Conservation (phyloP, 1,140 invertebrate genomes). For the Penaeus japonicus region DNA sequence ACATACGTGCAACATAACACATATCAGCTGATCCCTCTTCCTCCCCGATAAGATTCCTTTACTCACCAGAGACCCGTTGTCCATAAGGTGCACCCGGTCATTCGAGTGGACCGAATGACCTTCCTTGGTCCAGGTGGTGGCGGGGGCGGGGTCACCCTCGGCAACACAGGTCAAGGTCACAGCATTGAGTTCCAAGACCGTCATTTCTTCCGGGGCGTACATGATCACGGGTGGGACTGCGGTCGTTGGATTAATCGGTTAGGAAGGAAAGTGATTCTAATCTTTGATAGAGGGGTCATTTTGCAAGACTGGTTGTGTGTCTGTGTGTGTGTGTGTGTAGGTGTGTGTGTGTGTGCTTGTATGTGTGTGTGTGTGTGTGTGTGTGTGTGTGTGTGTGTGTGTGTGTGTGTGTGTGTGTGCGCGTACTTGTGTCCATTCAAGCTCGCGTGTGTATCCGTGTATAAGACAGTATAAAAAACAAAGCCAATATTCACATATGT, state of each 20-base stretch:
- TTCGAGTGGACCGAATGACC: constrained; percentile 32
- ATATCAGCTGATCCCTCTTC: too few relatives aligned
- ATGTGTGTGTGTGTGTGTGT: too few relatives aligned
- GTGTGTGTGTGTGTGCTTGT: too few relatives aligned
- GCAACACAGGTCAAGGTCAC: constrained; percentile 39
- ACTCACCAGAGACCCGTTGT: constrained; percentile 37
- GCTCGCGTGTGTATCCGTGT: too few relatives aligned
- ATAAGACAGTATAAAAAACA: too few relatives aligned
- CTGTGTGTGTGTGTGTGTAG: too few relatives aligned
- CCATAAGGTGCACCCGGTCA: constrained; percentile 31
- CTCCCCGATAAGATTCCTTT: background rate
- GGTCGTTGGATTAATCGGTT: background rate
- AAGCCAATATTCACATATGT: too few relatives aligned
- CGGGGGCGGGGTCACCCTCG: constrained; percentile 39
- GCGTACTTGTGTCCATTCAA: too few relatives aligned
- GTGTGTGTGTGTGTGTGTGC: too few relatives aligned
- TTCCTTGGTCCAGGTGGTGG: constrained; percentile 51
- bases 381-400: too few relatives aligned
- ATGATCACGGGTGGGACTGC: constrained; percentile 44
- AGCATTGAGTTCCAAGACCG: constrained; percentile 29
- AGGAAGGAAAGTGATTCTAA: background rate
- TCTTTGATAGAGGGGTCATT: background rate
- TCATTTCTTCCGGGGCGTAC: constrained; percentile 38
- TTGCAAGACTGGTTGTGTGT: too few relatives aligned
- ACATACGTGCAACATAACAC: too few relatives aligned